Conservation (phyloP, 2,113 vertebrate genomes). For the Clupea harengus region DNA sequence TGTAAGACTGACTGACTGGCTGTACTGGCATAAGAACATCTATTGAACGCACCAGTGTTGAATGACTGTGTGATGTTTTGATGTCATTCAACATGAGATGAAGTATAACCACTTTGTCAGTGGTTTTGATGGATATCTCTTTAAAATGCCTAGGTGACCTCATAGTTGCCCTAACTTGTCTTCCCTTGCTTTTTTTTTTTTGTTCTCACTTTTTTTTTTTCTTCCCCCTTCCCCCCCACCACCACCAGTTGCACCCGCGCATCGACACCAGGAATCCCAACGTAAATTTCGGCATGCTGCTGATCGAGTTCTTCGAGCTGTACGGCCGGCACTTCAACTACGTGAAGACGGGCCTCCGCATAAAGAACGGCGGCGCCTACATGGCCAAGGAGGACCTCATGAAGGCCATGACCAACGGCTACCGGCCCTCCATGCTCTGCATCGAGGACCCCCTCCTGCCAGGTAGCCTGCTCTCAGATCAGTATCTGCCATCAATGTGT, state of each 20-base stretch:
- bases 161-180: background rate
- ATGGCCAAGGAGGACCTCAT: conserved; percentile 96
- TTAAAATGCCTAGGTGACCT: background rate
- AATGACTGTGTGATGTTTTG: background rate
- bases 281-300: conserved; percentile 92
- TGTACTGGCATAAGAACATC: background rate
- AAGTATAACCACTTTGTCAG: background rate
- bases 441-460: conserved; percentile 94
- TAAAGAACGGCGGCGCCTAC: conserved; percentile 93
- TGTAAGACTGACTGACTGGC: too few relatives aligned
- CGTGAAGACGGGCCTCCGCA: conserved; percentile 96
- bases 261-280: conserved; percentile 88
- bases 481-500: too few relatives aligned
- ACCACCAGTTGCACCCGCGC: conserved; percentile 86
- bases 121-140: background rate
- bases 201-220: background rate
- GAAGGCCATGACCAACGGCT: conserved; percentile 92
- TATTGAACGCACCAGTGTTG: background rate
- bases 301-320: conserved; percentile 99
- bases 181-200: background rate
- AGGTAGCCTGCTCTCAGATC: conserved; percentile 69
- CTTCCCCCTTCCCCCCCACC: background rate
- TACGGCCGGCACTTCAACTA: conserved; percentile 99
- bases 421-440: conserved; percentile 95
- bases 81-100: background rate